Evolutionary conservation across 2,797 vertebrate genomes (phyloP).

Genomic region (Microtus agrestis): DNA sequence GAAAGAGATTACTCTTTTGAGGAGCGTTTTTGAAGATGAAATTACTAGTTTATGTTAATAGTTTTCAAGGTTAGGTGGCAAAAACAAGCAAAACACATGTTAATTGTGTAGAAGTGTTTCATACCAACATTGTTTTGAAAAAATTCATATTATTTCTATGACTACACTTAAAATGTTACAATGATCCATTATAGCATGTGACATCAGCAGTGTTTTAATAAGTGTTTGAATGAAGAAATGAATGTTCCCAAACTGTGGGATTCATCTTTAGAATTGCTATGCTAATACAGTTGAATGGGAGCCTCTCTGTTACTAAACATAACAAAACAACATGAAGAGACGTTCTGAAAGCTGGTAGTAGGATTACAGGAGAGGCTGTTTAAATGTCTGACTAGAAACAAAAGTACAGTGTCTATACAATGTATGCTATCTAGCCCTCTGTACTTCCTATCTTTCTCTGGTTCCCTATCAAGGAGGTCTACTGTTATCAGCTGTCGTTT

Average conservation of each 20-base stretch:
- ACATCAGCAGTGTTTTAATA: not conserved
- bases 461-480: not conserved
- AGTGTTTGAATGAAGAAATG: not conserved
- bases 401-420: not conserved
- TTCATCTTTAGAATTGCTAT: not conserved
- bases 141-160: conserved; percentile 17
- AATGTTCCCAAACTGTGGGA: not conserved
- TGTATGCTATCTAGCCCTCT: not conserved
- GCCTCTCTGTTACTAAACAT: not conserved
- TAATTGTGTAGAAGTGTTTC: conserved; percentile 42
- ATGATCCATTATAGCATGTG: not conserved
- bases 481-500: conserved; percentile 39
- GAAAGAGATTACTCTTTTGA: conserved; percentile 72
- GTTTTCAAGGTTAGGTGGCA: conserved; percentile 72
- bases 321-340: not conserved
- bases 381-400: not conserved
- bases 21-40: conserved; percentile 71
- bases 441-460: not conserved
- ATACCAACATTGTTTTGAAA: not conserved
- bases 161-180: not conserved
- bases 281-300: not conserved
- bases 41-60: conserved; percentile 58
- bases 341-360: not conserved
- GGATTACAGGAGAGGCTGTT: not conserved
- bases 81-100: conserved; percentile 44